Evolutionary conservation across 2,797 vertebrate genomes (phyloP).

Genomic region (Acropternis orthonyx): DNA sequence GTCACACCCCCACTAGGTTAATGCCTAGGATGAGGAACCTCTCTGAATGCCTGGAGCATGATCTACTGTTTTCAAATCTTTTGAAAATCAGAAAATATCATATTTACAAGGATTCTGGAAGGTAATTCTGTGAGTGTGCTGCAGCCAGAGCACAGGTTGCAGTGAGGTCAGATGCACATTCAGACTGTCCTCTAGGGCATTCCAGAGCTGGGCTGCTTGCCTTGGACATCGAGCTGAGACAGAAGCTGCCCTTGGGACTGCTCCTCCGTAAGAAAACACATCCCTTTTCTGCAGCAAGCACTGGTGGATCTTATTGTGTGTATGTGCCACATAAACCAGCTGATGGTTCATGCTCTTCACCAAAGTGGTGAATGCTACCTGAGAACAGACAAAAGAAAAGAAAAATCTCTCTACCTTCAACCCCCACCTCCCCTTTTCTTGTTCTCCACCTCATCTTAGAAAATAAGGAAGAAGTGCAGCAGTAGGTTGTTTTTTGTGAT

Average conservation of each 20-base stretch:
- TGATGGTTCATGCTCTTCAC: not conserved
- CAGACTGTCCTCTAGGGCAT: not conserved
- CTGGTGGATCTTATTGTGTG: not conserved
- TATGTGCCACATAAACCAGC: not conserved
- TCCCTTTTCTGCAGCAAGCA: not conserved
- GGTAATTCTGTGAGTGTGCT: not conserved
- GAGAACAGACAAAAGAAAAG: conserved; percentile 47
- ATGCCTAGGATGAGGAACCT: not conserved
- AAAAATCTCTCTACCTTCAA: conserved; percentile 29
- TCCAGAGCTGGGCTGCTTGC: not conserved
- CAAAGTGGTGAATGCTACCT: conserved; percentile 42
- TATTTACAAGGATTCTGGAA: not conserved
- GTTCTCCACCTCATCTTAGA: not conserved
- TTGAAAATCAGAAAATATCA: not conserved
- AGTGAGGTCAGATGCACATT: not conserved
- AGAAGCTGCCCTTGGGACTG: not conserved
- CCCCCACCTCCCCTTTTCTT: not conserved
- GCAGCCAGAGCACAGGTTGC: not conserved
- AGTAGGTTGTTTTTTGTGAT: conserved; percentile 44
- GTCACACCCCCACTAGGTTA: not conserved
- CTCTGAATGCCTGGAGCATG: not conserved
- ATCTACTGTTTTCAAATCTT: not conserved
- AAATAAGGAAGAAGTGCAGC: conserved; percentile 40
- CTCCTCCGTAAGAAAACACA: not conserved
- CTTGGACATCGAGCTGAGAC: not conserved